phyloP scores from a whole-genome alignment of 2,797 vertebrate genomes.

The Siniperca obscura region DNA sequence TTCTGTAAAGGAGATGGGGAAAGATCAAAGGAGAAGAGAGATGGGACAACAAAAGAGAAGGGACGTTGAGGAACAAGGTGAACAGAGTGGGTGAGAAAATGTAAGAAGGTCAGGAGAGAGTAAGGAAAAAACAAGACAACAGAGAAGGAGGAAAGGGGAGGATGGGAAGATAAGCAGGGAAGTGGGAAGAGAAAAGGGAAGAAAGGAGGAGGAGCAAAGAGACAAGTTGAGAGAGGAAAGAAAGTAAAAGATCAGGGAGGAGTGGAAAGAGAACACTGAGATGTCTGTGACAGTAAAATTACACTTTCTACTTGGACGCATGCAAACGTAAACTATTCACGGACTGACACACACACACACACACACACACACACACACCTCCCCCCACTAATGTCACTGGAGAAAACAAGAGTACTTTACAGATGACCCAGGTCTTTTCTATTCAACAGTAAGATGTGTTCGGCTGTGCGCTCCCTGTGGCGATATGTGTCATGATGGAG shows the following conservation, averaged over 20 bases:
- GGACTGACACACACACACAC: background rate
- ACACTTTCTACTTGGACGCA: background rate
- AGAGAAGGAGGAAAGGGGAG: background rate
- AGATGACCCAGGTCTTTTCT: constrained; percentile 57
- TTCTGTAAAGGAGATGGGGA: constrained; percentile 10
- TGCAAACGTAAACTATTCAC: constrained; percentile 26
- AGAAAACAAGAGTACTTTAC: constrained; percentile 50
- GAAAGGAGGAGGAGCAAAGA: background rate
- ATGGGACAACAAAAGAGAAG: constrained; percentile 9
- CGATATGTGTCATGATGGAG: constrained; percentile 63
- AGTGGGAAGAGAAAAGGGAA: background rate
- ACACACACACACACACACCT: background rate
- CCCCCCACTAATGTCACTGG: constrained; percentile 14
- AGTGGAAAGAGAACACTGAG: constrained; percentile 7
- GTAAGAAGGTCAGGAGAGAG: background rate
- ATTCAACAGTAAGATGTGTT: constrained; percentile 49
- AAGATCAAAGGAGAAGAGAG: constrained; percentile 2
- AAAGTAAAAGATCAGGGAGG: constrained; percentile 7
- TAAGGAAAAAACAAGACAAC: background rate
- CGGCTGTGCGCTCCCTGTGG: constrained; percentile 61
- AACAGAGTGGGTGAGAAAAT: background rate
- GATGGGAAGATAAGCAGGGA: background rate
- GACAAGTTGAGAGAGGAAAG: background rate
- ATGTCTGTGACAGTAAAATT: constrained; percentile 20
- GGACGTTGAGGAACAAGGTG: background rate